These are phyloP conservation scores for Centruroides vittatus DNA, from an alignment of 1,140 invertebrate genomes.

Conservation along the genomic window DNA sequence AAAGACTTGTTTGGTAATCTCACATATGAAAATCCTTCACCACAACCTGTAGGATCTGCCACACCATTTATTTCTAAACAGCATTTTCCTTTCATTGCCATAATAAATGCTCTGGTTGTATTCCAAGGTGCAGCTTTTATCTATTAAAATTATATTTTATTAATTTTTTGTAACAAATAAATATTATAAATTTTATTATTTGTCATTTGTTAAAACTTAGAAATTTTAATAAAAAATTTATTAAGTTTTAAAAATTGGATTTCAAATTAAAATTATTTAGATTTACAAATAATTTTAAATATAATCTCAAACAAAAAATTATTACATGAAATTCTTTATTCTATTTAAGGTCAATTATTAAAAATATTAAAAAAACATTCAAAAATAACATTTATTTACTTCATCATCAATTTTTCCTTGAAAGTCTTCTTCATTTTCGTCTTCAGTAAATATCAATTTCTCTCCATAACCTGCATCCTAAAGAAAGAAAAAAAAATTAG, in stretches of 20 bases:
- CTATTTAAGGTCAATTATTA: too few species aligned
- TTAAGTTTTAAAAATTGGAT: too few species aligned
- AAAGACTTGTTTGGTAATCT: slow-evolving; percentile 85
- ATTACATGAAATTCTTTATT: too few species aligned
- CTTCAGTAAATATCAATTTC: slow-evolving; percentile 89
- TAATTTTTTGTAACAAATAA: too few species aligned
- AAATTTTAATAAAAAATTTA: too few species aligned
- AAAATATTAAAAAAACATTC: too few species aligned
- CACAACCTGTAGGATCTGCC: slow-evolving; percentile 82
- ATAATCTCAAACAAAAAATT: too few species aligned
- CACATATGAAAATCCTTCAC: slow-evolving; percentile 94
- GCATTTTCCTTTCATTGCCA: slow-evolving; percentile 93
- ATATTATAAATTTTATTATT: too few species aligned
- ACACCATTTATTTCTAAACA: slow-evolving; percentile 87
- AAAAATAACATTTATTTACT: slow-evolving; percentile 32
- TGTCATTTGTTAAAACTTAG: too few species aligned
- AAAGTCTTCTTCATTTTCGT: slow-evolving; percentile 92
- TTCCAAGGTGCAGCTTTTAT: slow-evolving; percentile 71
- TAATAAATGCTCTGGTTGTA: slow-evolving; percentile 82
- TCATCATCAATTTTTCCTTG: slow-evolving; percentile 97
- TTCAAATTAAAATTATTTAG: too few species aligned
- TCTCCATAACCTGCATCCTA: slow-evolving; percentile 92
- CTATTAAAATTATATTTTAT: slow-evolving; percentile 44
- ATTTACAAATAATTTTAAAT: too few species aligned
- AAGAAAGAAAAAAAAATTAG: too few species aligned